Base-by-base conservation (phyloP, 2,797 vertebrate species). In the Myiotriccus ornatus region DNA sequence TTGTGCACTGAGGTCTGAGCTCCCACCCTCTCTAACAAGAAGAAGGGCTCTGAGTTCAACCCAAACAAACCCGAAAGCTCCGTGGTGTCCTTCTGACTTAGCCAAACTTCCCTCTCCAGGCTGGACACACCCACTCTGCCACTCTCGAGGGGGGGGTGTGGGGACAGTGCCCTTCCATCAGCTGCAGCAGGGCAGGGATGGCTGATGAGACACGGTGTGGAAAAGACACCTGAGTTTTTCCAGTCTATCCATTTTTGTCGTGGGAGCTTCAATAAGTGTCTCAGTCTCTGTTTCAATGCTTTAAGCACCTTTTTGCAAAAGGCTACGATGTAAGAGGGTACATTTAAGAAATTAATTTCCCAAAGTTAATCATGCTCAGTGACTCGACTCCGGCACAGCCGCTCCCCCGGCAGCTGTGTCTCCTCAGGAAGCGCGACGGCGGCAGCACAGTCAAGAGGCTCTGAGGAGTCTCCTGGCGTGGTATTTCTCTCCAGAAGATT, bases 331-430 rank as follows among this genome's bases (percentile, higher is more conserved):
- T n/a, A 47, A 91, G 71, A 60, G 44, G 74, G 59, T 20, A 65
- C 74, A n/a, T 81, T 90, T 82, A 47, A 80, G 52, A 84, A 59
- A 87, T 94, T 91, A 80, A 93, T 95, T 84, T 87, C 57, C 79
- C 81, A 2, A 10, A 84, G 74, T 69, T 90, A 88, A 84, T 93
- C n/a, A 56, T 20, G 60, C 37, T 30, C 12, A 52, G 87, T 15
- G 89, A 30, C 55, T 43, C 22, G 22, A 25, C 74, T 87, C 56
- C 9, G 35, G 46, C 91, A 46, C 15, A 37, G 75, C 10, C 7
- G 7, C 65, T 83, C 90, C 62, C 39, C 44, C 13, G 35, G 24
- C 28, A 43, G 27, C 52, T 10, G 4, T 12, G 2, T 52, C 74
- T 64, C 57, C 73, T 84, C 34, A 24, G 82, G 93, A 90, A 85